phyloP scores from a whole-genome alignment of 92 coral and sea anemone species.

The Paragorgia papillata region DNA sequence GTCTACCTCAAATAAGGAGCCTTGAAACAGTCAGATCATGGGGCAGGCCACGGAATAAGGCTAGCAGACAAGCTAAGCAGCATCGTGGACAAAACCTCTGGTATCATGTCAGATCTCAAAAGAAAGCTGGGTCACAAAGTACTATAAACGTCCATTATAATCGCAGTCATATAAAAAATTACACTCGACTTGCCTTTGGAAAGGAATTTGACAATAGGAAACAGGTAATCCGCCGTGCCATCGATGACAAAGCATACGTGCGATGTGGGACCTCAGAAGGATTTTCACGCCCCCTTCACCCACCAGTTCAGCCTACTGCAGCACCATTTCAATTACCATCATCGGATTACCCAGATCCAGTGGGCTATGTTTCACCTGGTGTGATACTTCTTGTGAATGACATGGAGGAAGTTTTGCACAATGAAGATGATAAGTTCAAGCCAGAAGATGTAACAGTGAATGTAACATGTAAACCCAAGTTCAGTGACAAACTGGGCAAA shows the following conservation, averaged over 20 bases:
- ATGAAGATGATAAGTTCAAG: neutral
- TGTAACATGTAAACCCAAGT: constrained; percentile 59
- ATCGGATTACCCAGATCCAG: constrained; percentile 55
- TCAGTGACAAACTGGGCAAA: constrained; percentile 59
- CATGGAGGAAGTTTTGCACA: constrained; percentile 43
- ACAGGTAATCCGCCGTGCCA: constrained; percentile 38
- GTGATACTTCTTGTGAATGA: constrained; percentile 43
- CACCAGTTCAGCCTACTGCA: constrained; percentile 42
- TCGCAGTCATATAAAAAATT: constrained; percentile 55
- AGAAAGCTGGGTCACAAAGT: constrained; percentile 7
- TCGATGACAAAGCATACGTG: constrained; percentile 35
- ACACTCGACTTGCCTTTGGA: constrained; percentile 56
- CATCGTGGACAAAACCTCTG: constrained; percentile 55
- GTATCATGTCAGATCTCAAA: constrained; percentile 42
- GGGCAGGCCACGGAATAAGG: constrained; percentile 50
- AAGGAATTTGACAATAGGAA: neutral
- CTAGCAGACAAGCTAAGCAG: constrained; percentile 52
- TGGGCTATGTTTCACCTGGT: constrained; percentile 46
- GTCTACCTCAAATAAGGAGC: constrained; percentile 34
- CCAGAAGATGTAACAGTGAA: constrained; percentile 35
- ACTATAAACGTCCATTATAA: constrained; percentile 55
- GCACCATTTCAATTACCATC: constrained; percentile 10
- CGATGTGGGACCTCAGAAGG: constrained; percentile 58
- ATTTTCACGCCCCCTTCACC: constrained; percentile 59
- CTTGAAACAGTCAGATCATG: constrained; percentile 54